Conservation (phyloP, 2,888 invertebrate genomes). For the Trachelus iudaicus region DNA sequence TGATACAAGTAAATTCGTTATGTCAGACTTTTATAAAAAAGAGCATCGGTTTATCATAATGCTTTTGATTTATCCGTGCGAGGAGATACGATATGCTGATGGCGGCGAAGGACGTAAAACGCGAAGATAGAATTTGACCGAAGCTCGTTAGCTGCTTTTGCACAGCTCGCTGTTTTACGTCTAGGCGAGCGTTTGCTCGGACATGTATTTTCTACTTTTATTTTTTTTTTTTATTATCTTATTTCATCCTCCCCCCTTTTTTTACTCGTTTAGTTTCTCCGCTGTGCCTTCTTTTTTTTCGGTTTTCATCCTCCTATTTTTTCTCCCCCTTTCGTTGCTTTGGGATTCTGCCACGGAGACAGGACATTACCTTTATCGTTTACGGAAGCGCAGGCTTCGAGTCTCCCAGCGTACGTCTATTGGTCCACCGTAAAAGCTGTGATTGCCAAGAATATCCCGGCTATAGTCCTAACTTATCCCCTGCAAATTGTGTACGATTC, state of each 20-base stretch:
- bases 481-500: neutral
- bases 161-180: neutral
- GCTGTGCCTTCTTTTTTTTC: neutral
- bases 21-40: neutral
- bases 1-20: too few species aligned
- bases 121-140: neutral
- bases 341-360: neutral
- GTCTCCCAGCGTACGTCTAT: neutral
- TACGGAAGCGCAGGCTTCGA: neutral
- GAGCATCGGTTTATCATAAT: neutral
- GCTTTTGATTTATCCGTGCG: neutral
- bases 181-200: neutral
- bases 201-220: neutral
- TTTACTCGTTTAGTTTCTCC: neutral
- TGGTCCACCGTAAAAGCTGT: slow-evolving; percentile 2
- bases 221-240: neutral
- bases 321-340: neutral
- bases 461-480: slow-evolving; percentile 4
- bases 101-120: neutral
- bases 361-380: neutral
- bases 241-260: neutral
- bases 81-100: neutral
- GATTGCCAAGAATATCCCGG: slow-evolving; percentile 1
- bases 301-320: neutral
- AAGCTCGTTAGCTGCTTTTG: neutral